A percentile compares a stretch with the other conserved stretches of the same genome.
These are phyloP conservation scores for Poecile atricapillus DNA, from an alignment of 2,113 vertebrate genomes.

Conservation along the genomic window DNA sequence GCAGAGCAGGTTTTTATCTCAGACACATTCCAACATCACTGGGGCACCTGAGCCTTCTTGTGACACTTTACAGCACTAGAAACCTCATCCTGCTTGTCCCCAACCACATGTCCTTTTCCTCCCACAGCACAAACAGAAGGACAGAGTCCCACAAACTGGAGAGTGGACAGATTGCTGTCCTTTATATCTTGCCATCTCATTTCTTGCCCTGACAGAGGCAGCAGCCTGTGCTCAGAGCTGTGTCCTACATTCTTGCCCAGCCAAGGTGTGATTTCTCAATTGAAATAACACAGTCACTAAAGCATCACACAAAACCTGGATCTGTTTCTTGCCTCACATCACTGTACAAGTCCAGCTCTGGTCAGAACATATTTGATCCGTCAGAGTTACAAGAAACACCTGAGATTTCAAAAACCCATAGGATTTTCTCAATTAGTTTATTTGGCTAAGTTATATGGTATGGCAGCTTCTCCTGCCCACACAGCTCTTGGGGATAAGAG, in stretches of 20 bases:
- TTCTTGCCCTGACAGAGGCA: background rate
- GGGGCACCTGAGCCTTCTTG: background rate
- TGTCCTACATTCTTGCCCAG: slow-evolving; percentile 25
- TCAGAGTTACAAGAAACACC: background rate
- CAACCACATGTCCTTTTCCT: background rate
- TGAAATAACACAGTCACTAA: background rate
- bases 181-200: background rate
- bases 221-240: background rate
- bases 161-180: background rate
- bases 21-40: background rate
- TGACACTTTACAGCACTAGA: background rate
- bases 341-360: background rate
- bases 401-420: background rate
- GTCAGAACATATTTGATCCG: background rate
- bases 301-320: background rate
- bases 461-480: background rate
- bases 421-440: background rate
- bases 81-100: background rate
- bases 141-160: background rate
- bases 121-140: background rate
- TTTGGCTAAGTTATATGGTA: background rate
- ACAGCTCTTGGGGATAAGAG: background rate
- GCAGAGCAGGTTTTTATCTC: background rate
- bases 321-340: background rate
- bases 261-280: background rate